A percentile compares a stretch with the other conserved stretches of the same genome.
phyloP scores from a whole-genome alignment of 1,140 invertebrate genomes.

The Aporrectodea caliginosa region DNA sequence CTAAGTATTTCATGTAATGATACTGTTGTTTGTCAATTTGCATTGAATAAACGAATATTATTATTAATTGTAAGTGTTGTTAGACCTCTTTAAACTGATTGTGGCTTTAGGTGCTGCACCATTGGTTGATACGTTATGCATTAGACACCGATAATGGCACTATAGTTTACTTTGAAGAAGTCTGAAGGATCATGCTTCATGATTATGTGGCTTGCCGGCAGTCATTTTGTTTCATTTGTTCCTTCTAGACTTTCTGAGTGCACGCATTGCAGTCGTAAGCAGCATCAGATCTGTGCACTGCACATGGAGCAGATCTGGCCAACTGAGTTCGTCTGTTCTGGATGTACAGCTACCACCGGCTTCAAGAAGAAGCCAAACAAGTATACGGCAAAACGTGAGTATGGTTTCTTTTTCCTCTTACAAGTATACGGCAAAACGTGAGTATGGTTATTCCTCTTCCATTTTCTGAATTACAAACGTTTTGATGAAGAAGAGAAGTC shows the following conservation, averaged over 20 bases:
- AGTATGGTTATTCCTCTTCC: background rate
- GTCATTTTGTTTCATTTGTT: conserved; percentile 58
- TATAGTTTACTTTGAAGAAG: too few species aligned
- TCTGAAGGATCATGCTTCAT: too few species aligned
- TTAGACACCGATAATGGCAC: too few species aligned
- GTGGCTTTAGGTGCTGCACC: too few species aligned
- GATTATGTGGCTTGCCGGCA: too few species aligned
- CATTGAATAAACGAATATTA: too few species aligned
- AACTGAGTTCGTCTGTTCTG: conserved; percentile 85
- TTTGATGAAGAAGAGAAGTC: background rate
- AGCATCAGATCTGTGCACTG: conserved; percentile 96
- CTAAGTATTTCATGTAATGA: too few species aligned
- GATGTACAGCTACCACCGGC: conserved; percentile 63
- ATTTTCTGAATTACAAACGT: background rate
- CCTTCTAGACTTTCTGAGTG: conserved; percentile 10
- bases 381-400: conserved; percentile 18
- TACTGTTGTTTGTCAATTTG: too few species aligned
- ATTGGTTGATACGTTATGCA: too few species aligned
- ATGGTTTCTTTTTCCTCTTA: background rate
- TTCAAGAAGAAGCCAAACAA: conserved; percentile 21
- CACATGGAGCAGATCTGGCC: conserved; percentile 94
- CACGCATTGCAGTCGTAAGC: conserved; percentile 82
- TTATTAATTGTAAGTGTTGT: too few species aligned
- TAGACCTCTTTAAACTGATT: too few species aligned
- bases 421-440: conserved; percentile 22